These are phyloP conservation scores for Hippopotamyrus pictus DNA, from an alignment of 2,797 vertebrate species.

Conservation along the genomic window DNA sequence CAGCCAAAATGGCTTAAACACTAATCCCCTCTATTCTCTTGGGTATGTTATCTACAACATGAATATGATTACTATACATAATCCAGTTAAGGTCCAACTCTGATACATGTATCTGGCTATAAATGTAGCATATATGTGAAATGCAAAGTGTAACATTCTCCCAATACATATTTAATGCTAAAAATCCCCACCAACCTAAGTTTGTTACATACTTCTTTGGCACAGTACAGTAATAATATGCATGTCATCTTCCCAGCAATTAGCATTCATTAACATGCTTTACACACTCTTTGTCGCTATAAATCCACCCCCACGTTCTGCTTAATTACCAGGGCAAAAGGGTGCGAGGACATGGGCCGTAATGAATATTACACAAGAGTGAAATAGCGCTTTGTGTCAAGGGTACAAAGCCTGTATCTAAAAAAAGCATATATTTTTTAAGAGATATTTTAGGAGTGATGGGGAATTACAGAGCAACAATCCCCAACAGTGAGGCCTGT, in stretches of 20 bases:
- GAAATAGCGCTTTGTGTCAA: neutral
- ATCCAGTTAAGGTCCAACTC: neutral
- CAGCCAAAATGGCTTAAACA: neutral
- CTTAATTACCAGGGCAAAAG: slow-evolving; percentile 7
- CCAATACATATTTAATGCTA: neutral
- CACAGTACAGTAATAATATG: slow-evolving; percentile 1
- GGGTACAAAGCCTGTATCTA: neutral
- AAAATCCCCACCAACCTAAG: neutral
- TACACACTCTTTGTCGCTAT: neutral
- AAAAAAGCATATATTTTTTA: slow-evolving; percentile 8
- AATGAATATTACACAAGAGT: neutral
- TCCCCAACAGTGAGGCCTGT: neutral
- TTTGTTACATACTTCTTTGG: neutral
- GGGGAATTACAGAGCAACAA: neutral
- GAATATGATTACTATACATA: neutral
- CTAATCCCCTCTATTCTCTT: slow-evolving; percentile 3
- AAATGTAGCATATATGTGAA: neutral
- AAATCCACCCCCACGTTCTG: neutral
- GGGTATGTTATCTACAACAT: neutral
- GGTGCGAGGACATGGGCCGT: neutral
- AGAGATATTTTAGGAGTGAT: neutral
- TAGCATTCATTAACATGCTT: slow-evolving; percentile 21
- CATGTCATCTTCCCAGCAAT: neutral
- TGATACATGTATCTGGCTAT: neutral
- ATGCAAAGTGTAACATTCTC: neutral